Percentiles rank a stretch among this genome's conserved stretches.
These are phyloP conservation scores for Cryptotis parvus DNA, from an alignment of 2,113 vertebrate species.

Conservation along the genomic window DNA sequence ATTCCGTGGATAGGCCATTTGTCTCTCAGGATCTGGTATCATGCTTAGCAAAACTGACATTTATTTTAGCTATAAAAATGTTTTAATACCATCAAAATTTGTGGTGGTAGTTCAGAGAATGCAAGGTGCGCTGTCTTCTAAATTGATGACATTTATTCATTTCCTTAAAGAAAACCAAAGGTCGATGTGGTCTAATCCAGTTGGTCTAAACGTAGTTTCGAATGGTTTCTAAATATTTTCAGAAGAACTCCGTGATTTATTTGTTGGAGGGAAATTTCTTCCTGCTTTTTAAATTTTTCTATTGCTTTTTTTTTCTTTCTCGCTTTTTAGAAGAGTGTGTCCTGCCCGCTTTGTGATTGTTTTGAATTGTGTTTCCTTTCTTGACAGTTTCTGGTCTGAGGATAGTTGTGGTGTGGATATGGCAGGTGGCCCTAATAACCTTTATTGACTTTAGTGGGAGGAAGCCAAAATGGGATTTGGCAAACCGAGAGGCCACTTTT, in stretches of 20 bases:
- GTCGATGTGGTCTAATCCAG: constrained; percentile 61
- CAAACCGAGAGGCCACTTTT: constrained; percentile 89
- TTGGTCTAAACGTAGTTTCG: constrained; percentile 52
- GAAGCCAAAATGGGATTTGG: constrained; percentile 95
- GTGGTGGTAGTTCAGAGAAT: constrained; percentile 37
- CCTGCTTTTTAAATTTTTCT: neutral
- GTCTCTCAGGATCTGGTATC: constrained; percentile 93
- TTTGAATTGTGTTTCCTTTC: constrained; percentile 86
- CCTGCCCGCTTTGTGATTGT: constrained; percentile 9
- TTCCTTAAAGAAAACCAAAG: constrained; percentile 59
- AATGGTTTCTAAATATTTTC: constrained; percentile 48
- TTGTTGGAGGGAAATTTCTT: neutral
- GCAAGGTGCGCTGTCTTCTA: constrained; percentile 58
- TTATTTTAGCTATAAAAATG: constrained; percentile 94
- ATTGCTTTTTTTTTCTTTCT: neutral
- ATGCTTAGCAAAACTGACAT: constrained; percentile 94
- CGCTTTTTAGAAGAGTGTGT: neutral
- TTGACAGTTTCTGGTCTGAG: constrained; percentile 91
- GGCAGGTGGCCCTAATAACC: constrained; percentile 96
- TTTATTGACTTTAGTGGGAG: constrained; percentile 94
- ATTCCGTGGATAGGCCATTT: constrained; percentile 86
- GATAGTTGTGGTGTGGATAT: constrained; percentile 89
- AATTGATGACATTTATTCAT: constrained; percentile 78
- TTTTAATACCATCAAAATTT: constrained; percentile 74
- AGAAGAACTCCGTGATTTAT: constrained; percentile 4